Evolutionary conservation across 1,140 invertebrate species (phyloP).

Genomic region (Temnothorax curvispinosus): DNA sequence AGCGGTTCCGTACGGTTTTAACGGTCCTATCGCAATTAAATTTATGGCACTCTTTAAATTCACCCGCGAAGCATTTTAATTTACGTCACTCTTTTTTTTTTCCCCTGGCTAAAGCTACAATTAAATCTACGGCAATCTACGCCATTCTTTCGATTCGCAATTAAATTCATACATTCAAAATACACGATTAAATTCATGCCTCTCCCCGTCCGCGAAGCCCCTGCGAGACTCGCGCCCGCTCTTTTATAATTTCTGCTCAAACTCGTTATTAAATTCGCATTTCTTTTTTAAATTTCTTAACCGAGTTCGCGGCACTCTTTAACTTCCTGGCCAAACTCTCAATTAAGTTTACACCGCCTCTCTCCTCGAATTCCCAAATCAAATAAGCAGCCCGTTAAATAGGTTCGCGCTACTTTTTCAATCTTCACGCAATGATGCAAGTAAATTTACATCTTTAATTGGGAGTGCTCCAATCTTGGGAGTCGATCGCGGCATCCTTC

Average conservation of each 20-base stretch:
- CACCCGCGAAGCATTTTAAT: constrained; percentile 30
- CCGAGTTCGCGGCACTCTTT: not conserved
- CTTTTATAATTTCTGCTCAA: not conserved
- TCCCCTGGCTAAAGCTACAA: constrained; percentile 2
- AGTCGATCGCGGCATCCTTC: not conserved
- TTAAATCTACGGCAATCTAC: constrained; percentile 37
- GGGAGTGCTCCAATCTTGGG: not conserved
- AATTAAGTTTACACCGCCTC: not conserved
- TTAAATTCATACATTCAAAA: constrained; percentile 37
- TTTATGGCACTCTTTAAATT: constrained; percentile 42
- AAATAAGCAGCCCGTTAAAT: not conserved
- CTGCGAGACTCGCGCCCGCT: not conserved
- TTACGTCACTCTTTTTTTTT: not conserved
- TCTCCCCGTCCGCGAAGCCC: too few species aligned
- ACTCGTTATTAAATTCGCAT: constrained; percentile 1
- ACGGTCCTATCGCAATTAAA: constrained; percentile 43
- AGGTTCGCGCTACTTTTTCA: not conserved
- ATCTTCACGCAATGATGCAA: not conserved
- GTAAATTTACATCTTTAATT: not conserved
- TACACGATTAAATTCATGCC: constrained; percentile 33
- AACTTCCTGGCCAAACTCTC: constrained; percentile 16
- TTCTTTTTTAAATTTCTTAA: constrained; percentile 24
- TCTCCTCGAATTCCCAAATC: not conserved
- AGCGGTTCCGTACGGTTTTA: not conserved
- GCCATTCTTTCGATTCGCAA: not conserved